phyloP scores from a whole-genome alignment of 2,888 invertebrate genomes.

The Phengaris alcon region DNA sequence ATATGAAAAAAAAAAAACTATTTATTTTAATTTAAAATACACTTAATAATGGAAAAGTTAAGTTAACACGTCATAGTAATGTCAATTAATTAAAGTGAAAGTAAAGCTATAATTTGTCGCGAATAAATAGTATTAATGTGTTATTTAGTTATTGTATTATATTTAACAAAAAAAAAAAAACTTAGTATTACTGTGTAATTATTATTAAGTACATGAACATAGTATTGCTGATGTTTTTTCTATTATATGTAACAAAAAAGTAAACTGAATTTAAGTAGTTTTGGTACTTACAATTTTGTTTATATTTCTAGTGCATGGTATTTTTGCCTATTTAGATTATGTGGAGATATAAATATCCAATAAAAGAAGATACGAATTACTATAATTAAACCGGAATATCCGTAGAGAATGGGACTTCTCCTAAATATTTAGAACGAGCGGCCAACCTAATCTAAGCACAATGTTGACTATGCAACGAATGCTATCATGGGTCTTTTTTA shows the following conservation, averaged over 20 bases:
- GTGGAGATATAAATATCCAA: not conserved
- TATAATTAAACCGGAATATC: not conserved
- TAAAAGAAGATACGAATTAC: not conserved
- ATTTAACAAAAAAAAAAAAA: not conserved
- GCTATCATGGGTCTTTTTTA: conserved; percentile 25
- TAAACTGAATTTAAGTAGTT: not conserved
- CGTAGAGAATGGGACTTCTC: not conserved
- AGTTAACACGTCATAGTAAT: not conserved
- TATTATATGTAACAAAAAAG: too few species aligned
- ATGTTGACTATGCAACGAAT: conserved; percentile 24
- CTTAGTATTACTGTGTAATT: too few species aligned
- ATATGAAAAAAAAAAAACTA: too few species aligned
- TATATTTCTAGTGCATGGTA: too few species aligned
- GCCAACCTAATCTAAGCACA: not conserved
- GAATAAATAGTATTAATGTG: not conserved
- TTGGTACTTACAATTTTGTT: too few species aligned
- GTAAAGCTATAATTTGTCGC: not conserved
- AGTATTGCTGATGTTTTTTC: too few species aligned
- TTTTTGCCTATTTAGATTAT: too few species aligned
- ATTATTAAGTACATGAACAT: too few species aligned
- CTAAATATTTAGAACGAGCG: not conserved
- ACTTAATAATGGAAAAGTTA: too few species aligned
- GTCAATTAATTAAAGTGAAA: not conserved
- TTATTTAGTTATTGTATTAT: not conserved
- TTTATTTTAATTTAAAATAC: too few species aligned